Base-by-base conservation (phyloP, 1,140 invertebrate species). In the Zaprionus camerounensis region DNA sequence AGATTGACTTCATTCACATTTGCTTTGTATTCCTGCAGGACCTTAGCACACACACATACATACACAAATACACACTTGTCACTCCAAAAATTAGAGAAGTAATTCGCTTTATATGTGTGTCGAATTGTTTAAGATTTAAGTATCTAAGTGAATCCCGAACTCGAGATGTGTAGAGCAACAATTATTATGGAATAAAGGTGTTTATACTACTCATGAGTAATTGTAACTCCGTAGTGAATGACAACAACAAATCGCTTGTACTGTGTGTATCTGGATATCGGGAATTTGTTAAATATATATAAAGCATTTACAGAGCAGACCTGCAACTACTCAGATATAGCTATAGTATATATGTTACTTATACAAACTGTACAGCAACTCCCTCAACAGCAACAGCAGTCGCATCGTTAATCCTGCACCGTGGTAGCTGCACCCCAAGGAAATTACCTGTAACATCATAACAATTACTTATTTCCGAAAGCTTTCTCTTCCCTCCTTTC, bases 361-460 rank as follows among this genome's bases (percentile, higher is more conserved):
- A 28, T 28, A 28, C 26, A 31, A 31, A 11, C 9, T 34, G 31
- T 34, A 11, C 31, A 34, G 31, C 31, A 9, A 34, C 31, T 9
- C 31, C 31, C 31, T 1, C n/a, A 17, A 17, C 2, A 17, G 41
- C 41, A 46, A 17, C 41, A 34, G 20, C 46, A 56, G 13, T 61
- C 31, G 31, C 46, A 57, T 64, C 20, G 44, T 67, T 81, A 82
- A 77, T 78, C 74, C 65, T 22, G 24, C 46, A 51, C 9, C 46
- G 46, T 24, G 46, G 12, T 17, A 13, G 46, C 46, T 51, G 46
- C 46, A 68, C 49, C 51, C 55, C 31, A 68, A 82, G 80, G 80
- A 82, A 82, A 82, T 82, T 82, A 82, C 80, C 80, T 82, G 80
- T 78, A 82, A 82, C 80, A 82, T 70, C 63, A 53, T 56, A 81